These are phyloP conservation scores for Gymnorhina tibicen DNA, from an alignment of 2,113 vertebrate genomes.

Conservation along the genomic window DNA sequence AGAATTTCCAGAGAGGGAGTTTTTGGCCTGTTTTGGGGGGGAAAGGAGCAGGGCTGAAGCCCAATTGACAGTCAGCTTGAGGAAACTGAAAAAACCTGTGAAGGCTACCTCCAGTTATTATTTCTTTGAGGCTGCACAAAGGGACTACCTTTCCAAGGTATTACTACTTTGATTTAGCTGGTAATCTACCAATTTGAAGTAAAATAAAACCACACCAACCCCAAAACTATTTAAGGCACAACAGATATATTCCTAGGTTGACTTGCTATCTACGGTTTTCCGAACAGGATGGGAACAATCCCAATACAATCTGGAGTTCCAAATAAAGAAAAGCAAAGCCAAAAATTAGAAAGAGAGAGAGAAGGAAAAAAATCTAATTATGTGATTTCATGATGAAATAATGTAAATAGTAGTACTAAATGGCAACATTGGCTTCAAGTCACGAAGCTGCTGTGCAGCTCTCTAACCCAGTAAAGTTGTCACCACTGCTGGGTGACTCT, in stretches of 20 bases:
- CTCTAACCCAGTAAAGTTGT: background rate
- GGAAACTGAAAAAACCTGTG: background rate
- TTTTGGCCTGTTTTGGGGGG: rapidly evolving
- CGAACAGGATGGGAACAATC: background rate
- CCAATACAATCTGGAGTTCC: background rate
- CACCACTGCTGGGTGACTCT: background rate
- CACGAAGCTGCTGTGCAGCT: background rate
- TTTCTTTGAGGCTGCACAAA: background rate
- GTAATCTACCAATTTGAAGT: background rate
- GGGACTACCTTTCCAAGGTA: background rate
- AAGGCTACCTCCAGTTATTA: background rate
- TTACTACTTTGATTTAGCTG: background rate
- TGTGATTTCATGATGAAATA: background rate
- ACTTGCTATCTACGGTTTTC: background rate
- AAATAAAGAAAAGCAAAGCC: background rate
- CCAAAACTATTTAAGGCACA: background rate
- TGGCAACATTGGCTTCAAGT: background rate
- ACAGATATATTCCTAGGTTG: background rate
- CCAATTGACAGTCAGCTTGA: background rate
- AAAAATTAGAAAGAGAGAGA: background rate
- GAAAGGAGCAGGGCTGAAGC: background rate
- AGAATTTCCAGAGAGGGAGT: background rate
- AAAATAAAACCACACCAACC: background rate
- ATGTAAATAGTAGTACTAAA: background rate
- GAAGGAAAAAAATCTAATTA: background rate